phyloP scores from a whole-genome alignment of 2,888 invertebrate genomes.

The Balanococcus diminutus region DNA sequence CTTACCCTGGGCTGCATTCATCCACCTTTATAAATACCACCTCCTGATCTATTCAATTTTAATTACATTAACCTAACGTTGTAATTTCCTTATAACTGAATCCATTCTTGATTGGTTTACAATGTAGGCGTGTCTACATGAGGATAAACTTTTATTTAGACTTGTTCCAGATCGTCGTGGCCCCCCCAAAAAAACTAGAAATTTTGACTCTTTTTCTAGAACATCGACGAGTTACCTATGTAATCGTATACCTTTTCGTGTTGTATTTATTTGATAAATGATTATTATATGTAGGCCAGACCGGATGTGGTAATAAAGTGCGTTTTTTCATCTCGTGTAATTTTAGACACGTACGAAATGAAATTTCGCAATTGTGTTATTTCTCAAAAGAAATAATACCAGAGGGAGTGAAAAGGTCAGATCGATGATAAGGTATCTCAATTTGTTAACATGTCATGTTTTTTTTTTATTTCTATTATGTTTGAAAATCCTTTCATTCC shows the following conservation, averaged over 20 bases:
- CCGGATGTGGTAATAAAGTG: conserved; percentile 40
- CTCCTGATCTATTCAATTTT: conserved; percentile 52
- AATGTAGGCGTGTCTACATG: conserved; percentile 39
- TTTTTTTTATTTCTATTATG: neutral
- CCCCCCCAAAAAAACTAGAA: neutral
- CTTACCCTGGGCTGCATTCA: neutral
- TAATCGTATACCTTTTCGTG: conserved; percentile 6
- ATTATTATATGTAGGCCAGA: neutral
- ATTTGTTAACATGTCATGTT: neutral
- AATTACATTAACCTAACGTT: conserved; percentile 54
- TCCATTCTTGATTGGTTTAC: conserved; percentile 48
- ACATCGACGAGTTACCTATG: neutral
- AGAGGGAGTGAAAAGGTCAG: neutral
- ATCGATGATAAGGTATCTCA: neutral
- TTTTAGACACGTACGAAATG: conserved; percentile 42
- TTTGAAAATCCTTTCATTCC: neutral
- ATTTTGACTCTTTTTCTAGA: neutral
- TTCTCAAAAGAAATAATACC: neutral
- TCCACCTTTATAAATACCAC: conserved; percentile 44
- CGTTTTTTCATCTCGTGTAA: conserved; percentile 27
- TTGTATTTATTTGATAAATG: conserved; percentile 6
- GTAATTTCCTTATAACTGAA: conserved; percentile 53
- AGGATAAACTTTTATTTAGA: neutral
- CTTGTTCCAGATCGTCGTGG: neutral
- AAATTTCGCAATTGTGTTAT: conserved; percentile 19